Base-by-base conservation (phyloP, 2,797 vertebrate species). In the Liasis olivaceus region DNA sequence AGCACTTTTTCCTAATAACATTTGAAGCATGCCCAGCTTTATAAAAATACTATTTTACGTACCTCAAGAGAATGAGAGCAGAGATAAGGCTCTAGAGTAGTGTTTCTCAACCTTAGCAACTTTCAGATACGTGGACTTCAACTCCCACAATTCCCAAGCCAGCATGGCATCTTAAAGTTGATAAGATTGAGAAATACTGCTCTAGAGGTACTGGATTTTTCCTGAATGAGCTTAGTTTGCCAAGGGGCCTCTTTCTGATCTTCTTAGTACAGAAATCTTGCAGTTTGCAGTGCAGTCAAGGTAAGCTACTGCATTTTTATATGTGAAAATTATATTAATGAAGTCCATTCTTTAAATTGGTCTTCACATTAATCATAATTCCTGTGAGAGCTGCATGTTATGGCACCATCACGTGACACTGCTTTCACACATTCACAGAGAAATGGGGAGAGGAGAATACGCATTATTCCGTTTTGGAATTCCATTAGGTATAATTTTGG, bases 21-120 rank as follows among this genome's bases (percentile, higher is more conserved):
- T 81, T 81, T 81, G 72, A 24, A 81, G 20, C 9, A 47, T 20
- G 22, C 20, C 20, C 42, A 81, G 42, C 47, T 47, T 81, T 47
- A 81, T 47, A 81, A 24, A 42, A 81, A 81, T 81, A 81, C 47
- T 47, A 81, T 93, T 95, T 96, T 95, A 95, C 96, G 96, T 97
- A 96, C 95, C 96, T 97, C 96, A 95, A 91, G 94, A 94, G 85
- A 91, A 93, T 93, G 93, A 91, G 92, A 93, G 47, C 81, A 63
- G 66, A 59, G 36, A 59, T 31, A 36, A 85, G 63, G 24, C 24
- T 81, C 42, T 31, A 91, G 42, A 42, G 42, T 2, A 42, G 42
- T 42, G 42, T 42, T 42, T 42, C 42, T 42, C 42, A 42, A 42
- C 42, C 42, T 42, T 42, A 42, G 42, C 42, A 42, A 42, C 42